Percentiles rank a stretch among this genome's conserved stretches.
Conservation (phyloP, 1,140 invertebrate species). For the Galleria mellonella region DNA sequence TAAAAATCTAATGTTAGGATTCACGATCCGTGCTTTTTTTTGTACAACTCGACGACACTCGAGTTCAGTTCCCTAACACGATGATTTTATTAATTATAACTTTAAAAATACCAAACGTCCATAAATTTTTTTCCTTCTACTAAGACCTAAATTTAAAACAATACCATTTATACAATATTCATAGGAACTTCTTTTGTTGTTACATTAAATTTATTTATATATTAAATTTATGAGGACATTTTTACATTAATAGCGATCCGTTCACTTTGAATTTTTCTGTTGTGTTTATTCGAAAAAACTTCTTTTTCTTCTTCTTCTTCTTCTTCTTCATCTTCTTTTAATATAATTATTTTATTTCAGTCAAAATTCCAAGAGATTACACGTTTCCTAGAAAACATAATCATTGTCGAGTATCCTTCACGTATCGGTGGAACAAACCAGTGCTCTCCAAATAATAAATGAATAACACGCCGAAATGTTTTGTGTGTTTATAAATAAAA, state of each 20-base stretch:
- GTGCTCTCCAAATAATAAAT: conserved; percentile 48
- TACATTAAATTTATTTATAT: conserved; percentile 71
- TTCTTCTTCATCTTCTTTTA: conserved; percentile 27
- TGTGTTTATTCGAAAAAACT: conserved; percentile 25
- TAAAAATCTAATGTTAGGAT: conserved; percentile 69
- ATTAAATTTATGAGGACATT: conserved; percentile 71
- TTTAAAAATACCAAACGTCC: conserved; percentile 72
- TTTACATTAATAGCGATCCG: conserved; percentile 72
- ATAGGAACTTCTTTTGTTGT: conserved; percentile 73
- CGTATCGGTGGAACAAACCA: conserved; percentile 40
- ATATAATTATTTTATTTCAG: conserved; percentile 25
- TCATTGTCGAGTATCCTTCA: conserved; percentile 47
- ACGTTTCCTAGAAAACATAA: conserved; percentile 65
- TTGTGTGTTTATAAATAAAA: conserved; percentile 57
- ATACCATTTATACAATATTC: conserved; percentile 72
- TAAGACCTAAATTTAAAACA: conserved; percentile 73
- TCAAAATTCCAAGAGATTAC: conserved; percentile 38
- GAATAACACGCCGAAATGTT: conserved; percentile 58
- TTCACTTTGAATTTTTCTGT: conserved; percentile 52
- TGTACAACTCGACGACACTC: conserved; percentile 50
- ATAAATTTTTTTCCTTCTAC: conserved; percentile 71
- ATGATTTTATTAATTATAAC: conserved; percentile 62
- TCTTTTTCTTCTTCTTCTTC: too few relatives aligned
- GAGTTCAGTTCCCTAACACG: conserved; percentile 54
- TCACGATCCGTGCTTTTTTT: conserved; percentile 66